These are phyloP conservation scores for Bovichtus variegatus DNA, from an alignment of 2,797 vertebrate genomes.

Conservation along the genomic window DNA sequence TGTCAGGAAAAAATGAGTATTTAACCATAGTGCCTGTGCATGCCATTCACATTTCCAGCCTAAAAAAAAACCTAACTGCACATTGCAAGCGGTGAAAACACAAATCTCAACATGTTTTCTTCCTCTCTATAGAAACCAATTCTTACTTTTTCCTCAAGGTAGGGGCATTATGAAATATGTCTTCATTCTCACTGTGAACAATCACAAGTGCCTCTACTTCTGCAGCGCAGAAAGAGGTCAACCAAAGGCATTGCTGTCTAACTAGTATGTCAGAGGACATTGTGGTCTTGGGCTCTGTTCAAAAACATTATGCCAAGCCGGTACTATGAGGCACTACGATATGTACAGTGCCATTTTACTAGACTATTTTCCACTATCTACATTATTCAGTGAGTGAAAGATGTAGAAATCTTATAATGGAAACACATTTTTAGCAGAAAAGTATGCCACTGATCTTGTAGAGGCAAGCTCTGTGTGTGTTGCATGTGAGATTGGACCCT, in stretches of 20 bases:
- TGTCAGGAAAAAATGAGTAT: not conserved
- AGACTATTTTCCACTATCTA: not conserved
- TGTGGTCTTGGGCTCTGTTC: slow-evolving; percentile 22
- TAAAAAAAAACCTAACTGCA: not conserved
- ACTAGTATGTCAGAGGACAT: slow-evolving; percentile 6
- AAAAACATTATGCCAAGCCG: slow-evolving; percentile 24
- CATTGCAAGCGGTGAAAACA: not conserved
- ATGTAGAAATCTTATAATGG: not conserved
- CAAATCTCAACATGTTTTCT: not conserved
- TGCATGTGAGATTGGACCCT: slow-evolving; percentile 12
- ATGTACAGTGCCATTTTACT: slow-evolving; percentile 12
- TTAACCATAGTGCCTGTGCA: not conserved
- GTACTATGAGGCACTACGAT: not conserved
- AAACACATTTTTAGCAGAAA: not conserved
- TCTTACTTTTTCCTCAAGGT: not conserved
- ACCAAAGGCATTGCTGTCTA: slow-evolving; percentile 13
- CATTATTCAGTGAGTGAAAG: slow-evolving; percentile 23
- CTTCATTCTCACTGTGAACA: slow-evolving; percentile 1
- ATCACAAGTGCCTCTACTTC: not conserved
- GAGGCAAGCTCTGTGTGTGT: not conserved
- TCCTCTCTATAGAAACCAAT: not conserved
- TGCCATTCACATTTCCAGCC: not conserved
- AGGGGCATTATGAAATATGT: slow-evolving; percentile 1
- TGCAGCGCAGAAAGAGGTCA: not conserved
- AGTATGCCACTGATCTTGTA: not conserved